phyloP scores from a whole-genome alignment of 2,797 vertebrate species.

The Glyptemys insculpta region DNA sequence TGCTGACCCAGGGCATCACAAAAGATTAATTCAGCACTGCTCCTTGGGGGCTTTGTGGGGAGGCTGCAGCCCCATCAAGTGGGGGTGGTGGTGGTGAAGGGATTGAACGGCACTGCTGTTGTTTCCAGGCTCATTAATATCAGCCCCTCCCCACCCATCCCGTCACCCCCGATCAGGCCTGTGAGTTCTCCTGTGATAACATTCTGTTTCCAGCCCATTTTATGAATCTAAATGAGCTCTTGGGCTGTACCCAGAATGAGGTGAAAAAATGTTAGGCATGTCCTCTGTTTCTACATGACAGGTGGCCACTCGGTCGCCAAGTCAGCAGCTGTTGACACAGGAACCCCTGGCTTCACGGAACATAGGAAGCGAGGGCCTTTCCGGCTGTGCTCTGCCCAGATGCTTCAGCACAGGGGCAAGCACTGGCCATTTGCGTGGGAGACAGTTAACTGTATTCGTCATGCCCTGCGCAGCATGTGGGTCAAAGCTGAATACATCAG shows the following conservation, averaged over 20 bases:
- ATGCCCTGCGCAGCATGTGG: not conserved
- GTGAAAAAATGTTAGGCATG: not conserved
- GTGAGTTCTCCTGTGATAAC: not conserved
- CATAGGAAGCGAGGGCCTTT: conserved; percentile 27
- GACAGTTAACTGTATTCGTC: not conserved
- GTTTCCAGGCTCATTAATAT: not conserved
- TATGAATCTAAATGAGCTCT: not conserved
- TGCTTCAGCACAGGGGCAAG: not conserved
- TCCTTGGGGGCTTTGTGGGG: not conserved
- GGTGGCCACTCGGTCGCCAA: not conserved
- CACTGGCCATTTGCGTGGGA: not conserved
- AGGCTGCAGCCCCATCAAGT: not conserved
- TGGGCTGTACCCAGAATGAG: rapidly evolving
- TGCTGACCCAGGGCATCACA: not conserved
- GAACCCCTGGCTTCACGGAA: not conserved
- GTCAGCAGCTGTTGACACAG: conserved; percentile 35
- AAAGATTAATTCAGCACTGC: not conserved
- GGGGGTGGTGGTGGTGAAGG: not conserved
- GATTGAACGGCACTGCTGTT: not conserved
- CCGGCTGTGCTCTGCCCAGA: conserved; percentile 21
- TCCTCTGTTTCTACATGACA: not conserved
- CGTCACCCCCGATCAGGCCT: not conserved
- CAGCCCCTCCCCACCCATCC: not conserved
- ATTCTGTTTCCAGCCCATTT: not conserved
- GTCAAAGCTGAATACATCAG: not conserved